Evolutionary conservation across 2,797 vertebrate species (phyloP), one percentile per base, ranked within the genome.

Genomic region (Pseudomugil gertrudae): DNA sequence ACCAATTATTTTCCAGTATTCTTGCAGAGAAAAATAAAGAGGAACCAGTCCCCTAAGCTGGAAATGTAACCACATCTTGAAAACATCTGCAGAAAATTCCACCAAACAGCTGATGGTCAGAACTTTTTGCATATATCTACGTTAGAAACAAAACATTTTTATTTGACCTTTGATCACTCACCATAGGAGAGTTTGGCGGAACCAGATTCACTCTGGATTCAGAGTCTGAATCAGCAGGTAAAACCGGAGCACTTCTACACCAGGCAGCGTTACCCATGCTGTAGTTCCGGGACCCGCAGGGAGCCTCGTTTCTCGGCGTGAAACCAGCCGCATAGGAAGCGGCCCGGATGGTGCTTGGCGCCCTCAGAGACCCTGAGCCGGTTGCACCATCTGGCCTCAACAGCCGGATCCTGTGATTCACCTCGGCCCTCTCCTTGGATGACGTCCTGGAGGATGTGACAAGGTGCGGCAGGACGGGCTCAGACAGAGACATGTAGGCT

Each of bases 101-200:
- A 5, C 5, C 11, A 5, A 24, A 23, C 47, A 23, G 4, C 21
- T 47, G n/a, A 50, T 26, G 23, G 10, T 24, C 23, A 26, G 23
- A 24, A 50, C 5, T 32, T 14, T 24, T 6, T 50, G 23, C 23
- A 50, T 7, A 13, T 15, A 50, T 24, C 10, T 23, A 2, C 23
- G 13, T 24, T 24, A 5, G 4, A 4, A 47, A n/a, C 24, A 47
- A 43, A 47, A 11, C 21, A 23, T 10, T 23, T 47, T 5, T 11
- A 47, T 23, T 21, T 21, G 11, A 13, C 47, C 13, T 26, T 6
- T 19, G n/a, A 26, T 11, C 50, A 77, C 90, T 89, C 76, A 91
- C 85, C 75, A 30, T 90, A 1, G 93, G 94, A 29, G 94, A 92
- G 78, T 95, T 95, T n/a, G 94, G 93, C 0, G 94, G 94, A 43